Evolutionary conservation across 2,888 invertebrate genomes (phyloP).

Genomic region (Diaperis boleti): DNA sequence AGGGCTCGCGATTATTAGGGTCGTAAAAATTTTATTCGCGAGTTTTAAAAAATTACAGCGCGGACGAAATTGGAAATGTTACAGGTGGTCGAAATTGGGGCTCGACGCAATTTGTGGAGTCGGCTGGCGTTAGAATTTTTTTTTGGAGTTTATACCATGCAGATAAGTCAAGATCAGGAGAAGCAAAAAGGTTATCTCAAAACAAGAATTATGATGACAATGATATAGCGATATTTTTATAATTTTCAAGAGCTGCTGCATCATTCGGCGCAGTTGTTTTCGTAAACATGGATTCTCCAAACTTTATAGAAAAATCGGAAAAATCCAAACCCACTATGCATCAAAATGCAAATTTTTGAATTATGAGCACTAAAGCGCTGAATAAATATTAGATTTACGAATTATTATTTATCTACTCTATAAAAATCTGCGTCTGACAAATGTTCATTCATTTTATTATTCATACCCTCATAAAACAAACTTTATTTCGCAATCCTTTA

Average conservation of each 20-base stretch:
- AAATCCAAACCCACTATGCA: not conserved
- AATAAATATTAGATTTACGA: not conserved
- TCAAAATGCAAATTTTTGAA: not conserved
- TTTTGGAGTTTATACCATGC: too few species aligned
- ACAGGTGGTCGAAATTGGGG: not conserved
- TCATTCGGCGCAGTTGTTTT: too few species aligned
- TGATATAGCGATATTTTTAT: too few species aligned
- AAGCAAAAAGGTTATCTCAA: too few species aligned
- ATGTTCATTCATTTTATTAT: not conserved
- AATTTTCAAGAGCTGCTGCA: too few species aligned
- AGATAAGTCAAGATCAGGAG: too few species aligned
- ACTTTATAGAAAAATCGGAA: not conserved
- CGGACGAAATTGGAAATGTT: not conserved
- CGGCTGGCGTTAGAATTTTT: too few species aligned
- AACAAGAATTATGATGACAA: too few species aligned
- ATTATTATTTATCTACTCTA: not conserved
- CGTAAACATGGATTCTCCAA: too few species aligned
- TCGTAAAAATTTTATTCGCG: not conserved
- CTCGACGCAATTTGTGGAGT: not conserved
- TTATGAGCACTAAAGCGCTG: not conserved
- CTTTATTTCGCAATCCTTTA: not conserved
- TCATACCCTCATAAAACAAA: not conserved
- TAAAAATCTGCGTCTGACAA: not conserved
- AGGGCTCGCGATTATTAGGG: not conserved
- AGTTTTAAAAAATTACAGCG: slow-evolving; percentile 1